A percentile compares a stretch with the other conserved stretches of the same genome.
These are phyloP conservation scores for Gracilinanus agilis DNA, from an alignment of 2,113 vertebrate species.

Conservation along the genomic window DNA sequence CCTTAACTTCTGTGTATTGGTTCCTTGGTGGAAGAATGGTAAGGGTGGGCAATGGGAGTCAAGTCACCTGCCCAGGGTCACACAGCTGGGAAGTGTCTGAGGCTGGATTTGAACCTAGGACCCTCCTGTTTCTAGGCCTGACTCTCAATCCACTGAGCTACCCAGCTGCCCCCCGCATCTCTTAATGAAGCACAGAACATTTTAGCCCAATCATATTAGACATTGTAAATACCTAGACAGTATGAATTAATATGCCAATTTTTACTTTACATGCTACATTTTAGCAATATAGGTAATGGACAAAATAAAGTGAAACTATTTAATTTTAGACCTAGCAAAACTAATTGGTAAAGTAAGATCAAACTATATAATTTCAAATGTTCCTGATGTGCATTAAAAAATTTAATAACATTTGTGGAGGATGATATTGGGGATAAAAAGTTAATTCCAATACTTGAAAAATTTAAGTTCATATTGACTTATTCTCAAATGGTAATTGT, in stretches of 20 bases:
- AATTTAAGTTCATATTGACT: slow-evolving; percentile 42
- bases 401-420: slow-evolving; percentile 34
- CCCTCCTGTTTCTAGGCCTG: too few relatives aligned
- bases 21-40: too few relatives aligned
- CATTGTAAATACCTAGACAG: background rate
- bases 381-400: background rate
- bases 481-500: slow-evolving; percentile 47
- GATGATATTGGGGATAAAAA: background rate
- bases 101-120: too few relatives aligned
- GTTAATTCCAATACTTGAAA: slow-evolving; percentile 56
- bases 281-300: background rate
- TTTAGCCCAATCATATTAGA: background rate
- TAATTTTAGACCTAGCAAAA: background rate
- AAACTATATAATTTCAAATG: background rate
- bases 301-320: background rate
- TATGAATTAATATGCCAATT: background rate
- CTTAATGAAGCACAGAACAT: background rate
- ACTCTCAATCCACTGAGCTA: too few relatives aligned
- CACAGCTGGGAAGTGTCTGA: too few relatives aligned
- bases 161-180: too few relatives aligned
- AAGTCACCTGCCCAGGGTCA: too few relatives aligned
- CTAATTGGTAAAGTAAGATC: slow-evolving; percentile 29
- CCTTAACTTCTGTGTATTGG: too few relatives aligned
- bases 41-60: too few relatives aligned
- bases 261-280: background rate